These are phyloP conservation scores for Gymnoscelis rufifasciata DNA, from an alignment of 2,888 invertebrate genomes.

Conservation along the genomic window DNA sequence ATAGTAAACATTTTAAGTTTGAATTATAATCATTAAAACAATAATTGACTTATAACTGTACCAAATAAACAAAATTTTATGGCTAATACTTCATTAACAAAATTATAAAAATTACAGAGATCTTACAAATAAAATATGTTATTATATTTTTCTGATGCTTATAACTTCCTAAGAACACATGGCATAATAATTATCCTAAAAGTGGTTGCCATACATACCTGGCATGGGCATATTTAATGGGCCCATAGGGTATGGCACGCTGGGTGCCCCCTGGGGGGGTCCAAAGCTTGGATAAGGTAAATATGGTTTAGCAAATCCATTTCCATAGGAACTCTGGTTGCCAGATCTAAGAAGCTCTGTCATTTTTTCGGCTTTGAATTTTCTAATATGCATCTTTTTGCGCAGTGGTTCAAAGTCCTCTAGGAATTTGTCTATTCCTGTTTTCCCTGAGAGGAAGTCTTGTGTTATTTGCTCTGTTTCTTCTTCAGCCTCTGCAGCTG, in stretches of 20 bases:
- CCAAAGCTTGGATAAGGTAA: conserved; percentile 66
- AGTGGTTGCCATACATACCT: conserved; percentile 71
- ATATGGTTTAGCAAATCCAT: conserved; percentile 62
- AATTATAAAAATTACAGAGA: conserved; percentile 4
- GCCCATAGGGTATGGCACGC: conserved; percentile 85
- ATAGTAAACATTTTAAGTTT: too few species aligned
- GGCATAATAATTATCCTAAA: conserved; percentile 37
- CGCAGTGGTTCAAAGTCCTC: conserved; percentile 89
- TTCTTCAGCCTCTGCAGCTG: conserved; percentile 95
- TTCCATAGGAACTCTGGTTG: conserved; percentile 55
- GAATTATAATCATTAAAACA: too few species aligned
- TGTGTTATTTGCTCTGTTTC: conserved; percentile 91
- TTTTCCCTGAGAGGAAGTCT: conserved; percentile 86
- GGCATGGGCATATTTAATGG: conserved; percentile 89
- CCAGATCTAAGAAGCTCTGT: conserved; percentile 81
- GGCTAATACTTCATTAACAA: background rate
- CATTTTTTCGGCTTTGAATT: conserved; percentile 97
- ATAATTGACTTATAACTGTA: too few species aligned
- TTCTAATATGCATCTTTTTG: conserved; percentile 80
- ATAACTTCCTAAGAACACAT: conserved; percentile 24
- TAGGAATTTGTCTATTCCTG: conserved; percentile 89
- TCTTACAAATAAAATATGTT: conserved; percentile 1
- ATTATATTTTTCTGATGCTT: conserved; percentile 9
- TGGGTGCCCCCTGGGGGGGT: conserved; percentile 75
- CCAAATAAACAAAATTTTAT: background rate